These are phyloP conservation scores for Clarias laeviceps DNA, from an alignment of 2,797 vertebrate species.

Conservation along the genomic window DNA sequence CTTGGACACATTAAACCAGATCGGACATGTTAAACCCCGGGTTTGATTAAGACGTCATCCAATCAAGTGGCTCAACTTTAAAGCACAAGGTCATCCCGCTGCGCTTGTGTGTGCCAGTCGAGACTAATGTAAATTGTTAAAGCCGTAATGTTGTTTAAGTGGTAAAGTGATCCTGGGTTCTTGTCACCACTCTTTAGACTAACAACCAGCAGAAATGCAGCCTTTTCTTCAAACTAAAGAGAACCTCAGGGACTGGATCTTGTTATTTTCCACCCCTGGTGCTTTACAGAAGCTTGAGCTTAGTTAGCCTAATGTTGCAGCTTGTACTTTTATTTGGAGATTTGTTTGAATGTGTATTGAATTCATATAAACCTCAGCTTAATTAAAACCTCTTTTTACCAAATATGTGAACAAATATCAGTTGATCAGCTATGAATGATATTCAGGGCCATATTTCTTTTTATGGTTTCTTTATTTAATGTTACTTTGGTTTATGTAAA, in stretches of 20 bases:
- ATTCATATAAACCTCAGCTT: not conserved
- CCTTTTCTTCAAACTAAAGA: conserved; percentile 56
- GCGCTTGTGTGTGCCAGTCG: conserved; percentile 60
- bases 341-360: not conserved
- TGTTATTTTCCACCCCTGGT: conserved; percentile 68
- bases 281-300: conserved; percentile 60
- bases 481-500: not conserved
- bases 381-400: not conserved
- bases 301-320: conserved; percentile 21
- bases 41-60: conserved; percentile 29
- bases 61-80: conserved; percentile 41
- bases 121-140: conserved; percentile 71
- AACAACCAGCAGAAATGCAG: conserved; percentile 67
- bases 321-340: not conserved
- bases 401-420: not conserved
- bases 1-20: conserved; percentile 37
- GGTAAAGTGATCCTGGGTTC: conserved; percentile 76
- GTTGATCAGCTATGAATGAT: not conserved
- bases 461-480: not conserved
- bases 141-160: conserved; percentile 70
- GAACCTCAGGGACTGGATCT: conserved; percentile 65
- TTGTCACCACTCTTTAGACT: conserved; percentile 77
- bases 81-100: conserved; percentile 22
- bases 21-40: not conserved
- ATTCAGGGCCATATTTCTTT: not conserved